Base-by-base conservation (phyloP, 2,113 vertebrate species). In the Jaculus jaculus region DNA sequence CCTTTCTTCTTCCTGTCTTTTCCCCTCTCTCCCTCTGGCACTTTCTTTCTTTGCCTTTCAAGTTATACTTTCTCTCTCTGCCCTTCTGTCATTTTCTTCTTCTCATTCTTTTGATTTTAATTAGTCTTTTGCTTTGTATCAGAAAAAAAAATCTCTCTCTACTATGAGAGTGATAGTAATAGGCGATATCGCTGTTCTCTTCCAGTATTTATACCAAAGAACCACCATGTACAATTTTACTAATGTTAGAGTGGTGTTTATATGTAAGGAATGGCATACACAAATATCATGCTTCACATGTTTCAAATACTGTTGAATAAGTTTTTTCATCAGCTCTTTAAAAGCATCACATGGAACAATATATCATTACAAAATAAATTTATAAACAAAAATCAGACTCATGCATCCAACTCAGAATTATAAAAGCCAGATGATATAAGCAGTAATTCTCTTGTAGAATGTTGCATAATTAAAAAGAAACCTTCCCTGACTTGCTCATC, bases 401-500 rank as follows among this genome's bases (percentile, higher is more conserved):
- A 9, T 61, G 60, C 12, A 51, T 89, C 65, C 61, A 93, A 68
- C 58, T 93, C 93, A 89, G 68, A 79, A 84, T 92, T 96, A 37
- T 61, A 94, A 77, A 66, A 96, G 61, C 18, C 92, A 92, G 84
- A 90, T 93, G 13, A 90, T 5, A 86, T 81, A 86, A 85, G 68
- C 54, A 92, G 69, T 93, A 87, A 91, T 96, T 96, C 94, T 96
- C 24, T n/a, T 87, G 30, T 42, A 91, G 58, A 13, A 30, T 2
- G 89, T 73, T 73, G 92, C 61, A 3, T 95, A 96, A 94, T 94
- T 94, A 81, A 63, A 96, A 97, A 93, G 37, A 94, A 96, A 85
- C 72, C 90, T 26, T 90, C 15, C 60, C 93, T 91, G 78, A 34
- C 60, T 81, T 87, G 65, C 97, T 95, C 60, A 47, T 93, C 97